phyloP scores from a whole-genome alignment of 2,888 invertebrate genomes.

The Polymixis flavicincta region DNA sequence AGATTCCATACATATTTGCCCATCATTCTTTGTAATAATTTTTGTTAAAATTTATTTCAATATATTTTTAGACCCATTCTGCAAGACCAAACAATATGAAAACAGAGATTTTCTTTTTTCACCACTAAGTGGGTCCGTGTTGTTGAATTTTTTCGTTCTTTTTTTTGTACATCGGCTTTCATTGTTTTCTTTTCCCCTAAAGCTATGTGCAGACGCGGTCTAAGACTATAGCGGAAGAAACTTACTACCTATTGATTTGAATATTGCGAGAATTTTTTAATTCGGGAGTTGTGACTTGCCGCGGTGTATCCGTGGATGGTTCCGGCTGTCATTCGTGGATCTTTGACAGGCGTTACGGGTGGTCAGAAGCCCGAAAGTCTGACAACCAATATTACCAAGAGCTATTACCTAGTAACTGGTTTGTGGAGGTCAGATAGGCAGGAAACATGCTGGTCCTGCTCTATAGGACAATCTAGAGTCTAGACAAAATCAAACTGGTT shows the following conservation, averaged over 20 bases:
- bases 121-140: slow-evolving; percentile 16
- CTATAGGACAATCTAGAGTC: too few species aligned
- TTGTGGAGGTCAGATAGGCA: too few species aligned
- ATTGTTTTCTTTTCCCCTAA: slow-evolving; percentile 7
- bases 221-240: background rate
- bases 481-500: too few species aligned
- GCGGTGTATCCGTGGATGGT: too few species aligned
- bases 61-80: background rate
- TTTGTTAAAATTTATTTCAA: background rate
- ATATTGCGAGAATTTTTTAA: background rate
- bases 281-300: background rate
- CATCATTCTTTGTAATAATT: background rate
- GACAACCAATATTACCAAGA: background rate
- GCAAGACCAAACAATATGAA: slow-evolving; percentile 9
- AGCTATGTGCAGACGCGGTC: background rate
- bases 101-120: slow-evolving; percentile 6
- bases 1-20: too few species aligned
- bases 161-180: slow-evolving; percentile 10
- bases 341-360: background rate
- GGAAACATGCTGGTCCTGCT: too few species aligned
- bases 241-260: background rate
- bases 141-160: slow-evolving; percentile 8
- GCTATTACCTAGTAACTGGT: background rate
- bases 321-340: background rate
- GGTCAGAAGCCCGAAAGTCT: background rate